Evolutionary conservation across 2,797 vertebrate species (phyloP).

Genomic region (Pseudocheirus occidentalis): DNA sequence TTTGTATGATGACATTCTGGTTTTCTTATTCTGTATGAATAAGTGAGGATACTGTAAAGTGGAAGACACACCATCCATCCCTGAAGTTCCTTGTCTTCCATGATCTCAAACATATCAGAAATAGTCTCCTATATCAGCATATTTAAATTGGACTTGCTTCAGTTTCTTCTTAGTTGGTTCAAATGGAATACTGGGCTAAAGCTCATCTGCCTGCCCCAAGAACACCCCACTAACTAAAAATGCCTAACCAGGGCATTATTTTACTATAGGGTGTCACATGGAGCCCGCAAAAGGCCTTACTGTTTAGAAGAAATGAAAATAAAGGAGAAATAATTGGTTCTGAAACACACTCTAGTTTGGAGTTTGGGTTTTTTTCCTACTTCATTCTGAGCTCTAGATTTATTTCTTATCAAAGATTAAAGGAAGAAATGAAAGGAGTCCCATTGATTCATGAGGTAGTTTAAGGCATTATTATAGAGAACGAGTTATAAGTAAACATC

Average conservation of each 20-base stretch:
- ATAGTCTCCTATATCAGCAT: neutral
- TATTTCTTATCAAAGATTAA: neutral
- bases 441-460: neutral
- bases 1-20: neutral
- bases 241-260: neutral
- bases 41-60: neutral
- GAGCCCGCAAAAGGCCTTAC: neutral
- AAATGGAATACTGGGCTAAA: neutral
- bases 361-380: neutral
- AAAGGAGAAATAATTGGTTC: neutral
- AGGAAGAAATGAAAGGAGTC: neutral
- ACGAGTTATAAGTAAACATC: neutral
- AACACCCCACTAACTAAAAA: neutral
- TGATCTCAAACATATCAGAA: neutral
- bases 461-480: conserved; percentile 12
- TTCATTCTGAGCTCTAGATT: neutral
- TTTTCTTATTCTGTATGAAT: conserved; percentile 21
- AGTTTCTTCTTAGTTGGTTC: neutral
- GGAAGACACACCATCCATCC: neutral
- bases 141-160: neutral
- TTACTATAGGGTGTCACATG: neutral
- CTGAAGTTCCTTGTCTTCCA: neutral
- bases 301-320: neutral
- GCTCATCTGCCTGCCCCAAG: neutral
- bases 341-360: conserved; percentile 2